Conservation (phyloP, 1,140 invertebrate species). For the Lepidotrigona ventralis region DNA sequence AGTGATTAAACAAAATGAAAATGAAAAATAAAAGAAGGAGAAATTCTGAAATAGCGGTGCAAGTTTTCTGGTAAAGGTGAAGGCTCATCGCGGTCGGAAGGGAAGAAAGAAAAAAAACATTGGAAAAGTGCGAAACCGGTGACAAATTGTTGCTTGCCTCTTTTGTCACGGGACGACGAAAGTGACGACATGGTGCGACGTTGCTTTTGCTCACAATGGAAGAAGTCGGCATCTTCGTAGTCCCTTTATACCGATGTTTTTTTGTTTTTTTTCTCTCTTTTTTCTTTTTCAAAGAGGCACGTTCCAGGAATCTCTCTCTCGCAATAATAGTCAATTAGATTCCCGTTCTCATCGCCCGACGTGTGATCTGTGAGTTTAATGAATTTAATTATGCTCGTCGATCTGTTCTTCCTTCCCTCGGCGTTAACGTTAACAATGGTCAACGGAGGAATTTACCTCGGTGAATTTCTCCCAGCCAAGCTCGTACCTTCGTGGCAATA, state of each 20-base stretch:
- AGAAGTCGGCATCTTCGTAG: conserved; percentile 27
- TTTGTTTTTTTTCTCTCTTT: no score
- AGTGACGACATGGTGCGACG: conserved; percentile 36
- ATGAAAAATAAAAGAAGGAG: no score
- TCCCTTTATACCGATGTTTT: background rate
- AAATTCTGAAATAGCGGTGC: background rate
- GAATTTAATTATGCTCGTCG: conserved; percentile 50
- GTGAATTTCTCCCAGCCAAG: background rate
- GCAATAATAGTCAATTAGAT: conserved; percentile 18
- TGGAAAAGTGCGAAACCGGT: conserved; percentile 41
- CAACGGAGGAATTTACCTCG: background rate
- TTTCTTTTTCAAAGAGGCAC: background rate
- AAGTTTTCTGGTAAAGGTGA: background rate
- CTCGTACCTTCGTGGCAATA: background rate
- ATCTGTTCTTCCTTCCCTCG: conserved; percentile 2
- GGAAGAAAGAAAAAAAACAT: background rate
- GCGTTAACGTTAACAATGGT: background rate
- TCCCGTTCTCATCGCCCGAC: background rate
- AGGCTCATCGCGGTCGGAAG: background rate
- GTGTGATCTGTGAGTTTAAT: conserved; percentile 33
- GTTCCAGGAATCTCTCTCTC: background rate
- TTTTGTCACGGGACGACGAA: conserved; percentile 32
- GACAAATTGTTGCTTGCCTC: conserved; percentile 35
- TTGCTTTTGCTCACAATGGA: conserved; percentile 10
- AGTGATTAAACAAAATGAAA: no score